Evolutionary conservation across 2,113 vertebrate species (phyloP).

Genomic region (Corapipo altera): DNA sequence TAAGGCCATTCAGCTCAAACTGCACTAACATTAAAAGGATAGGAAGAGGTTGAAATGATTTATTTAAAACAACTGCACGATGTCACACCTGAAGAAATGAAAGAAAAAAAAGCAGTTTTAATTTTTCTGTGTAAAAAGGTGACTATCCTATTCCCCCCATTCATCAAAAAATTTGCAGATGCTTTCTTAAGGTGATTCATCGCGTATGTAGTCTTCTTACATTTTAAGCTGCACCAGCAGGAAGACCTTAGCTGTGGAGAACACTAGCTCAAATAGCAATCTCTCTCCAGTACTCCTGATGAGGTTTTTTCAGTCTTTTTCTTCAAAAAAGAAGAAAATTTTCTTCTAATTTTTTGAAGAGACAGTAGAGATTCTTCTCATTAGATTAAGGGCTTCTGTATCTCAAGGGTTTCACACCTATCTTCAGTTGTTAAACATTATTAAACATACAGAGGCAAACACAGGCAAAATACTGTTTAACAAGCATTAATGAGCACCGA

Average conservation of each 20-base stretch:
- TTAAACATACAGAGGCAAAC: neutral
- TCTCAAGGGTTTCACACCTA: neutral
- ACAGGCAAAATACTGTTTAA: neutral
- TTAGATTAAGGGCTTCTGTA: neutral
- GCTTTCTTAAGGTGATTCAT: neutral
- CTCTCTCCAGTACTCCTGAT: neutral
- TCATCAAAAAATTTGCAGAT: neutral
- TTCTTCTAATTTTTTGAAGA: neutral
- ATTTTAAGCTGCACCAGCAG: neutral
- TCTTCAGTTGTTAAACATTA: neutral
- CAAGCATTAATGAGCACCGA: neutral
- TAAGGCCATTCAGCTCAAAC: neutral
- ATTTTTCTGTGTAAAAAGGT: neutral
- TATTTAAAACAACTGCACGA: neutral
- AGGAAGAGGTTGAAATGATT: neutral
- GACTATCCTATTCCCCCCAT: neutral
- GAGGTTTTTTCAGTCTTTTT: neutral
- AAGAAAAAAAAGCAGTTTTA: neutral
- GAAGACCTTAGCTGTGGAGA: neutral
- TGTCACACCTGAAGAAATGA: neutral
- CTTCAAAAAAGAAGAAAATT: neutral
- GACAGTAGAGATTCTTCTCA: neutral
- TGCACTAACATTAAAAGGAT: neutral
- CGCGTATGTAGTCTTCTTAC: neutral
- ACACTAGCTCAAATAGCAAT: neutral